Evolutionary conservation across 2,797 vertebrate species (phyloP), one percentile per base, ranked within the genome.

Genomic region (Rhinella marina): DNA sequence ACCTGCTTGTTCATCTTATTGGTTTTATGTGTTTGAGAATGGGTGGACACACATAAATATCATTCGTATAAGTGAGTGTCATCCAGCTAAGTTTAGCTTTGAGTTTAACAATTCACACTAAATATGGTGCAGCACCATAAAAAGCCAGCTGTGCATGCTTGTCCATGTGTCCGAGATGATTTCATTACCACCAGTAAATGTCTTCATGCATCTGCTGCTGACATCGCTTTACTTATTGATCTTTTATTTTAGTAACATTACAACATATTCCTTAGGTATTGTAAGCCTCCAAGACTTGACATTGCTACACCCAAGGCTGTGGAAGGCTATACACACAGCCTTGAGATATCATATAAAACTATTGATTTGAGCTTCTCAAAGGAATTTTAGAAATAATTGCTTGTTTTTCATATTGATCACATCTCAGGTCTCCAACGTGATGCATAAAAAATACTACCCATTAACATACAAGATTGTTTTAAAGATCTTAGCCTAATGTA

Each of bases 151-250:
- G 52, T 82, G 62, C 61, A 77, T 21, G 83, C 62, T 59, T 78
- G 54, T 82, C 21, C 41, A 86, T 11, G 2, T 89, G 72, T 82
- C 85, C 12, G 29, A 32, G 59, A 70, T 77, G 16, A 81, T 82
- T 82, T 86, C 41, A 81, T 85, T 81, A 77, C 41, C 48, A 12
- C 68, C n/a, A 66, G 14, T 81, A 85, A 85, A 81, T 88, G 73
- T 70, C 61, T 27, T 48, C 54, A 72, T 77, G 61, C 81, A 79
- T 88, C 70, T 68, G 81, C 81, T 50, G 16, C 54, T 80, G 82
- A 80, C 64, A 84, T 72, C 32, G 76, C 21, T 81, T 21, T 80
- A 56, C 23, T 56, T 75, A 85, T 85, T 80, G 54, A 59, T 77
- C 21, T 79, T 73, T 70, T 88, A 84, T 81, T 84, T 85, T 85